Evolutionary conservation across 1,140 invertebrate species (phyloP).

Genomic region (Tetramorium alpestre): DNA sequence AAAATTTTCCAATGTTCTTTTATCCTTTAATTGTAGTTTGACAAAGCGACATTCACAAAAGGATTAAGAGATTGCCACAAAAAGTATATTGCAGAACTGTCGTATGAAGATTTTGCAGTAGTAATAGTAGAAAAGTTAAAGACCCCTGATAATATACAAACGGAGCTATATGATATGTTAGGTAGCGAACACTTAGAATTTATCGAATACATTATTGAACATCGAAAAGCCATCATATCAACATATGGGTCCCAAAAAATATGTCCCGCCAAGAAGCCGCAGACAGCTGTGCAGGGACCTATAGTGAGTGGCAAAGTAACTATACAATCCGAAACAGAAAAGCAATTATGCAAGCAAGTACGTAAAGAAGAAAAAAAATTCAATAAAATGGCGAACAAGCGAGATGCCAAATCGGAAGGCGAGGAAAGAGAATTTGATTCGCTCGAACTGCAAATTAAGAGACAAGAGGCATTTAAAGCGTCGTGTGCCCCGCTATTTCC

Average conservation of each 20-base stretch:
- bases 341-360: conserved; percentile 91
- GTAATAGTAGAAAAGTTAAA: conserved; percentile 88
- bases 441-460: conserved; percentile 82
- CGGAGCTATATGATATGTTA: conserved; percentile 94
- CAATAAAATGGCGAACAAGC: conserved; percentile 87
- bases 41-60: conserved; percentile 86
- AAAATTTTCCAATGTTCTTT: conserved; percentile 78
- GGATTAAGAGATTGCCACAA: conserved; percentile 86
- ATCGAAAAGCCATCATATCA: conserved; percentile 88
- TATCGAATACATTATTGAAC: conserved; percentile 91
- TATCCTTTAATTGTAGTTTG: conserved; percentile 84
- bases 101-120: conserved; percentile 87
- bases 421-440: conserved; percentile 85
- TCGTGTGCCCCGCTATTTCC: conserved; percentile 83
- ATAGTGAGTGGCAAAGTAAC: conserved; percentile 90
- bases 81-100: conserved; percentile 83
- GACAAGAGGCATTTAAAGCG: conserved; percentile 84
- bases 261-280: conserved; percentile 72
- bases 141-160: conserved; percentile 90
- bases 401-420: conserved; percentile 86
- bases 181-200: conserved; percentile 96
- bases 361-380: conserved; percentile 95
- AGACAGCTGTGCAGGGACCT: conserved; percentile 65
- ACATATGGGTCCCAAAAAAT: conserved; percentile 77
- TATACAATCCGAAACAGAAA: conserved; percentile 94